Conservation (phyloP, 92 coral and sea anemone species). For the Actinostola sp. region DNA sequence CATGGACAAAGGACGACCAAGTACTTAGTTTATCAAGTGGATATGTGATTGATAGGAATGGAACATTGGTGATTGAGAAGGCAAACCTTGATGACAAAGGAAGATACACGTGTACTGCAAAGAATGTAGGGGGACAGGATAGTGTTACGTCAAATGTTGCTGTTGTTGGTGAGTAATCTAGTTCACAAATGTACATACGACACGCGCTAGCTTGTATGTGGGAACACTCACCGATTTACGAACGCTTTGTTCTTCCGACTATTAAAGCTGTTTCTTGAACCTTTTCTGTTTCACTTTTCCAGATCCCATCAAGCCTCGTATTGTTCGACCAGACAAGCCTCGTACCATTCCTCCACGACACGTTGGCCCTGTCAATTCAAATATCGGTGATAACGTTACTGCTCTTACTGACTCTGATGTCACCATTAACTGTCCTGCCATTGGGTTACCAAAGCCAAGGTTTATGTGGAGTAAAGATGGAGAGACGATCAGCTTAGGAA, state of each 20-base stretch:
- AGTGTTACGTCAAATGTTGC: constrained; percentile 30
- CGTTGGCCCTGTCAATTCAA: constrained; percentile 37
- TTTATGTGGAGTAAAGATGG: constrained; percentile 72
- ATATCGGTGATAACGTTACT: constrained; percentile 69
- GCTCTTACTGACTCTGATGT: constrained; percentile 45
- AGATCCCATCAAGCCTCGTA: constrained; percentile 43
- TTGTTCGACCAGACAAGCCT: constrained; percentile 37
- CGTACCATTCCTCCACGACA: constrained; percentile 40
- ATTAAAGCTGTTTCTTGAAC: too few species aligned
- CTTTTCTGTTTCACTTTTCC: too few species aligned
- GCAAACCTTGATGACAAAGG: constrained; percentile 22
- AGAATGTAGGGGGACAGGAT: constrained; percentile 34
- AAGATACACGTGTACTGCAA: constrained; percentile 45
- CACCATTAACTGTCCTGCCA: constrained; percentile 62
- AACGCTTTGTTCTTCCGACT: too few species aligned
- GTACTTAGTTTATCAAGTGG: constrained; percentile 17
- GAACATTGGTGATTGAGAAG: constrained; percentile 33
- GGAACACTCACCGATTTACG: too few species aligned
- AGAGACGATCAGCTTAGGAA: constrained; percentile 3
- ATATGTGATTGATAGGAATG: constrained; percentile 36
- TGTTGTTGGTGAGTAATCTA: constrained; percentile 49
- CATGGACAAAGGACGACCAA: constrained; percentile 56
- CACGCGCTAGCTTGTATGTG: too few species aligned
- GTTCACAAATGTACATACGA: too few species aligned
- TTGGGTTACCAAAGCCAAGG: constrained; percentile 68